A percentile compares a stretch with the other conserved stretches of the same genome.
These are phyloP conservation scores for Pseudolaguvia tuberculata DNA, from an alignment of 2,113 vertebrate species.

Conservation along the genomic window DNA sequence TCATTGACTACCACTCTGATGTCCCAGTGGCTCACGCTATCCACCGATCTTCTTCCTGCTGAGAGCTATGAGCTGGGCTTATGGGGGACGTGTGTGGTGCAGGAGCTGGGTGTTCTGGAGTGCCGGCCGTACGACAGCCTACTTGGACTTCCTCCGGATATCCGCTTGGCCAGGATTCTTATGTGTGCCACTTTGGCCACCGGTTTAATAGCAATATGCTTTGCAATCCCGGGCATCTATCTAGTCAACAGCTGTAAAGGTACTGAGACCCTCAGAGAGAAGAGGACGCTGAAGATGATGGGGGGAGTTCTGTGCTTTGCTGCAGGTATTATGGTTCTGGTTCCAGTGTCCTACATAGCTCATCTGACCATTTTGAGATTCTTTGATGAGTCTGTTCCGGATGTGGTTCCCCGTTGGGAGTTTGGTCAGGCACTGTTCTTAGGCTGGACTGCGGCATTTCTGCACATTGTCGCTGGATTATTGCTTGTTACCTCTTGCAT, in stretches of 20 bases:
- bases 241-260: constrained; percentile 49
- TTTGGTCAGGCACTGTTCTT: constrained; percentile 52
- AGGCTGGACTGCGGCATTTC: constrained; percentile 52
- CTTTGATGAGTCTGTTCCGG: constrained; percentile 45
- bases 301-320: constrained; percentile 39
- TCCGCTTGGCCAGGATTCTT: constrained; percentile 45
- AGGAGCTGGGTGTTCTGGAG: constrained; percentile 43
- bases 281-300: constrained; percentile 41
- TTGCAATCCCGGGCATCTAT: constrained; percentile 46
- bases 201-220: constrained; percentile 37
- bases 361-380: constrained; percentile 48
- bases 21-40: constrained; percentile 51
- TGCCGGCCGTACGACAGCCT: constrained; percentile 46
- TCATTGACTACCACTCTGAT: constrained; percentile 50
- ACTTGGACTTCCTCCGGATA: constrained; percentile 46
- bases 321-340: constrained; percentile 45
- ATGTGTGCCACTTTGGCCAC: constrained; percentile 32
- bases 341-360: constrained; percentile 50
- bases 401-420: constrained; percentile 50
- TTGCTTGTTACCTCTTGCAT: constrained; percentile 52
- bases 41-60: constrained; percentile 46
- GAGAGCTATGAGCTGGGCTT: constrained; percentile 57
- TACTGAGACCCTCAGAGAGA: constrained; percentile 36
- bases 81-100: constrained; percentile 53
- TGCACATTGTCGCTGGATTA: constrained; percentile 53